Evolutionary conservation across 2,113 vertebrate genomes (phyloP), one percentile per base, ranked within the genome.

Genomic region (Phycodurus eques): DNA sequence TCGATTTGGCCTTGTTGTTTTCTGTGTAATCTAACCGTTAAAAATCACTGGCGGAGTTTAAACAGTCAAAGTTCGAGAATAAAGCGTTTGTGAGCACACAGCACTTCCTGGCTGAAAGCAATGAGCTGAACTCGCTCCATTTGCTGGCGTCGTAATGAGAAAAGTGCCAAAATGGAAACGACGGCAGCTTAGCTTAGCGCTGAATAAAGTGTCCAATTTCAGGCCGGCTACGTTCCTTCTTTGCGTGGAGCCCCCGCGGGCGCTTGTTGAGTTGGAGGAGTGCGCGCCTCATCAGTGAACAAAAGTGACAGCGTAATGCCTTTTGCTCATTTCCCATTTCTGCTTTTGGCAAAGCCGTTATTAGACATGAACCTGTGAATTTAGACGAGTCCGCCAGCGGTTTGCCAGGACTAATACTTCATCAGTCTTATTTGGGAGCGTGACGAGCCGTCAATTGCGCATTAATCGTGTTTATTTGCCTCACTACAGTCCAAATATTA

Each of bases 281-380:
- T 61, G 67, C 51, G 62, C 77, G 15, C 63, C 83, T 87, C 87
- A 80, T 81, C 83, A 87, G 81, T 85, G 80, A 85, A 63, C 73
- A 82, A 72, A 85, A 84, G 67, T 83, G 83, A 90, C 87, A 78
- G 82, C 74, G 62, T 87, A 87, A 88, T 89, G 87, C 85, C 77
- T 84, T 27, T 87, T 85, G 77, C 78, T 85, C 84, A 76, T 83
- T 86, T 85, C 61, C 78, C 75, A 77, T 62, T 76, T 51, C 71
- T 9, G 1, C 81, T 84, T 82, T 84, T 80, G 81, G 86, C 72
- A 81, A 88, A 80, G 81, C 84, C 77, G 59, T 61, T 35, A 68
- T 83, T 75, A 82, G 73, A 57, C 67, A 27, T 68, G 7, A 82
- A 69, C 59, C 51, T 56, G 66, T 62, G 31, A 59, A 72, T 73